Evolutionary conservation across 2,888 invertebrate genomes (phyloP), one percentile per base, ranked within the genome.

Genomic region (Epiperipatus broadwayi): DNA sequence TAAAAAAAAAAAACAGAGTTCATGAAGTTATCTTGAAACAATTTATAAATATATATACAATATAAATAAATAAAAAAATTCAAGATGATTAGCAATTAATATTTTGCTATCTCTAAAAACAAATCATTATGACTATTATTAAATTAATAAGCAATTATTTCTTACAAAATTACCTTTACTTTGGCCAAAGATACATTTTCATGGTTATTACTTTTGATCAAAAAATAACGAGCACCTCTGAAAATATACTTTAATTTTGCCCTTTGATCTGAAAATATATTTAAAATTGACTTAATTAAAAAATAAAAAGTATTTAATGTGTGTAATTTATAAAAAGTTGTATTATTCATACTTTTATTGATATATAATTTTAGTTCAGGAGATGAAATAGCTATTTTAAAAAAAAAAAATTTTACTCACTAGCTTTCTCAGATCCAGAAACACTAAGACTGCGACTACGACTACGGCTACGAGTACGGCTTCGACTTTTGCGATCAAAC

Each of bases 191-290:
- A 78, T 37, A 95, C 80, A 60, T 95, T 95, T 62, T 95, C 93
- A 42, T 81, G 79, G 63, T 95, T 95, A 62, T 91, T 93, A 36
- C 91, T 91, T 64, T 95, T 95, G 52, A 95, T 91, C 41, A 95
- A 71, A 64, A 91, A 93, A 66, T 87, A 93, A 46, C 72, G 71
- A 35, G 93, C 81, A 57, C 87, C 87, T 48, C 87, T 72, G 61
- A 93, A 91, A 48, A 95, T 68, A 61, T 91, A 89, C 64, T 84
- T 87, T 47, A 93, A 62, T 63, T 84, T 81, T 19, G 51, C 47
- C 19, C 42, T 40, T 33, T 52, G 50, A 46, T 47, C 48, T 41
- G 80, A 83, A 62, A 83, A 81, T 54, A 80, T 79, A 20, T 40
- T 22, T 35, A 41, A 35, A 25, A 40, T 31, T 39, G 34, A 30